Evolutionary conservation across 2,797 vertebrate species (phyloP).

Genomic region (Lemur catta): DNA sequence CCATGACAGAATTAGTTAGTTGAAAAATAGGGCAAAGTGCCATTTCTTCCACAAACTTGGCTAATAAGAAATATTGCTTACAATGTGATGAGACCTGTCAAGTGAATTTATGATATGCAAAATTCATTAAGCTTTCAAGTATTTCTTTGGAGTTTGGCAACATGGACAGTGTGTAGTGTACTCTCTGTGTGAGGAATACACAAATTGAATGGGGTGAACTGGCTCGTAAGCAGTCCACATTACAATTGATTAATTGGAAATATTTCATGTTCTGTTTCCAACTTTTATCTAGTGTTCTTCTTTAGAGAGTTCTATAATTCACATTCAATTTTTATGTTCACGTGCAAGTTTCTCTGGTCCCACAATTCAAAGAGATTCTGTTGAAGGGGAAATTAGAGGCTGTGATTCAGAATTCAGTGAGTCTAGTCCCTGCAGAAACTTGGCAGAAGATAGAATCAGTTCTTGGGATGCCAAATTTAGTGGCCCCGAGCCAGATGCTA

Average conservation of each 20-base stretch:
- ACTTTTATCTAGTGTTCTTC: constrained; percentile 49
- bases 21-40: constrained; percentile 77
- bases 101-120: constrained; percentile 62
- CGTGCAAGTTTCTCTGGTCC: constrained; percentile 72
- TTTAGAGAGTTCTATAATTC: constrained; percentile 50
- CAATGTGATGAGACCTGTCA: constrained; percentile 68
- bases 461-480: constrained; percentile 82
- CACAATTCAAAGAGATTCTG: constrained; percentile 77
- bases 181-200: constrained; percentile 4
- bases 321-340: constrained; percentile 67
- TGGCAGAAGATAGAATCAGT: constrained; percentile 83
- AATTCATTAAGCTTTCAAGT: constrained; percentile 50
- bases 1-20: constrained; percentile 77
- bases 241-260: constrained; percentile 24
- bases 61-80: constrained; percentile 79
- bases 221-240: not conserved
- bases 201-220: not conserved
- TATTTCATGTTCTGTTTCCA: not conserved
- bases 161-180: not conserved
- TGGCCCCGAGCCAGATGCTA: constrained; percentile 84
- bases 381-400: constrained; percentile 74
- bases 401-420: constrained; percentile 81
- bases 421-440: constrained; percentile 84
- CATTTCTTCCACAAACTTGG: constrained; percentile 74
- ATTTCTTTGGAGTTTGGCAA: constrained; percentile 51